phyloP scores from a whole-genome alignment of 2,888 invertebrate species.

The Pyrrhosoma nymphula region DNA sequence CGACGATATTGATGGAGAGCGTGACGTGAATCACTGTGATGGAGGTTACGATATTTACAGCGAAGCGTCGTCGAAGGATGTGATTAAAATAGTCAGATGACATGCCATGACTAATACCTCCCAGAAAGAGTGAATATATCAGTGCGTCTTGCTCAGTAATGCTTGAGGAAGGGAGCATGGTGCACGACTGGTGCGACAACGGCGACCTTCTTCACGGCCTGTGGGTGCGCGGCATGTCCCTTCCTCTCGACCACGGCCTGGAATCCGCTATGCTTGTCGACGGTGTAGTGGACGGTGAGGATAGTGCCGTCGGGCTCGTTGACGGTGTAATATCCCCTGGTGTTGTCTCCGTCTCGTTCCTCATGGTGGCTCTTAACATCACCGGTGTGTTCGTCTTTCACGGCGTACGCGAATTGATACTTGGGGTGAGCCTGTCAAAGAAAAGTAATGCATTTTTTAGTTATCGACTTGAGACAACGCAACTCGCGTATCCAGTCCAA shows the following conservation, averaged over 20 bases:
- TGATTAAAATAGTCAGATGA: background rate
- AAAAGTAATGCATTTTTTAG: background rate
- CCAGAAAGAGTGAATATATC: no score
- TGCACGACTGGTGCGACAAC: conserved; percentile 10
- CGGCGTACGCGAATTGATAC: conserved; percentile 31
- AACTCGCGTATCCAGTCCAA: no score
- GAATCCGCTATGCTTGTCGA: conserved; percentile 48
- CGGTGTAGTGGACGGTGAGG: conserved; percentile 57
- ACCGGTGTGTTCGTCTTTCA: conserved; percentile 46
- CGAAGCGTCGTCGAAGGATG: background rate
- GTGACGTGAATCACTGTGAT: background rate
- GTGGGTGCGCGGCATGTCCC: conserved; percentile 23
- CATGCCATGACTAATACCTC: background rate
- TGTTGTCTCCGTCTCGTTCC: conserved; percentile 47
- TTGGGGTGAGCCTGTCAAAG: conserved; percentile 10
- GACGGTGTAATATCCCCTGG: conserved; percentile 53
- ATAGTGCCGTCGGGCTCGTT: conserved; percentile 54
- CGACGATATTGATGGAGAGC: background rate
- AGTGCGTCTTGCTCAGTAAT: background rate
- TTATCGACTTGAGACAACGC: no score
- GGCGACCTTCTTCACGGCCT: background rate
- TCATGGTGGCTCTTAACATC: conserved; percentile 55
- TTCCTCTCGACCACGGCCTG: conserved; percentile 51
- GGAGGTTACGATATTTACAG: background rate
- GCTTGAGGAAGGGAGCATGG: background rate